These are phyloP conservation scores for Gasterosteus aculeatus DNA, from an alignment of 2,113 vertebrate species.

Conservation along the genomic window DNA sequence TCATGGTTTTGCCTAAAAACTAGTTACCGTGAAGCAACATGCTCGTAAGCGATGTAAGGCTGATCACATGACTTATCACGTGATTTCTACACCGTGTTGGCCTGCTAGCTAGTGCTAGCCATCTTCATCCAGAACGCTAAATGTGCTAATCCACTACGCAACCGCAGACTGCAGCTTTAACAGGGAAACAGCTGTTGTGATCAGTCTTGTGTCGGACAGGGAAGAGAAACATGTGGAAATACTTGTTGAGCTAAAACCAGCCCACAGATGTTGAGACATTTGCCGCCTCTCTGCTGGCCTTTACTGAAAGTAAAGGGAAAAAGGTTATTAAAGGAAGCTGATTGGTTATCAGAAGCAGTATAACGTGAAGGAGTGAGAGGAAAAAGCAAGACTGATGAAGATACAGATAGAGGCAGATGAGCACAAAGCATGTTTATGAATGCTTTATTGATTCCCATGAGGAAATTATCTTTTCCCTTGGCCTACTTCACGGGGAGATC, in stretches of 20 bases:
- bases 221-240: conserved; percentile 79
- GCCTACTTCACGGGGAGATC: conserved; percentile 31
- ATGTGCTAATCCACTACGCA: conserved; percentile 68
- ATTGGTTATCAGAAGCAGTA: conserved; percentile 19
- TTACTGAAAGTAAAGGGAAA: conserved; percentile 46
- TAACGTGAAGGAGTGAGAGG: not conserved
- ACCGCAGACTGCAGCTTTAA: conserved; percentile 61
- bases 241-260: conserved; percentile 79
- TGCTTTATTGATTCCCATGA: conserved; percentile 55
- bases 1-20: conserved; percentile 32
- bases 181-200: conserved; percentile 78
- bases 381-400: conserved; percentile 37
- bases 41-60: conserved; percentile 33
- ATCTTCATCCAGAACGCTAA: conserved; percentile 54
- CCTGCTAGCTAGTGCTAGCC: conserved; percentile 43
- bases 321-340: conserved; percentile 14
- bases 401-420: conserved; percentile 38
- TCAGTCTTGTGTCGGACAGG: conserved; percentile 71
- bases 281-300: conserved; percentile 71
- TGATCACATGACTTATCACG: conserved; percentile 46
- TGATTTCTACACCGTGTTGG: conserved; percentile 36
- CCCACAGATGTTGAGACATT: conserved; percentile 82
- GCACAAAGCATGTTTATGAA: conserved; percentile 51
- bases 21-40: conserved; percentile 37
- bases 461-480: conserved; percentile 35